Evolutionary conservation across 1,140 invertebrate genomes (phyloP).

Genomic region (Habropoda laboriosa): DNA sequence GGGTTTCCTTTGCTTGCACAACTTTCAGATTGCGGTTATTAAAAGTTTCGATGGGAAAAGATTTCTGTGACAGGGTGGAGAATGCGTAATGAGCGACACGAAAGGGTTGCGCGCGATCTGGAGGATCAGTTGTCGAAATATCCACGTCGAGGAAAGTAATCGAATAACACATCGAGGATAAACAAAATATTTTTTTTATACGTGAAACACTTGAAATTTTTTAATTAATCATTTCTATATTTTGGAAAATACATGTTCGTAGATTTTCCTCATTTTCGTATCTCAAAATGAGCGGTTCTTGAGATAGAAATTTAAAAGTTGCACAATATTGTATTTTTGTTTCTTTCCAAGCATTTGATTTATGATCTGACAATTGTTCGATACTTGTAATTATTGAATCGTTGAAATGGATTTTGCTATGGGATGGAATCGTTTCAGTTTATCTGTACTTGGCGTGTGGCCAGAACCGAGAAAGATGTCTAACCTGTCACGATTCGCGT

Average conservation of each 20-base stretch:
- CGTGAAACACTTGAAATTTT: too few species aligned
- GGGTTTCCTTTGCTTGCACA: background rate
- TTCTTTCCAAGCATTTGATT: background rate
- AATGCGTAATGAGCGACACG: conserved; percentile 30
- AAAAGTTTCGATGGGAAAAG: conserved; percentile 19
- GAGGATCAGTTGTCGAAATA: background rate
- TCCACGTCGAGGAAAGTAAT: background rate
- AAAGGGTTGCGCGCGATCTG: conserved; percentile 7
- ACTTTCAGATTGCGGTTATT: conserved; percentile 17
- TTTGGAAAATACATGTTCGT: too few species aligned
- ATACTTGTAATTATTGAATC: background rate
- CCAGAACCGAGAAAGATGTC: conserved; percentile 26
- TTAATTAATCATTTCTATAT: too few species aligned
- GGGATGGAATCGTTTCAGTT: conserved; percentile 41
- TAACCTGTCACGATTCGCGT: background rate
- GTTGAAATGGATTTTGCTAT: conserved; percentile 33
- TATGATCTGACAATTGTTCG: background rate
- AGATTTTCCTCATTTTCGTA: background rate
- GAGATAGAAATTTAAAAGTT: too few species aligned
- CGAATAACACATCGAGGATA: background rate
- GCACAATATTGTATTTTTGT: too few species aligned
- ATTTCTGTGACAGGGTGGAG: background rate
- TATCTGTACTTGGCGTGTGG: conserved; percentile 39
- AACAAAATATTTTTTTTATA: too few species aligned
- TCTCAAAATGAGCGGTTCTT: background rate